These are phyloP conservation scores for Melanotaenia parkinsoni DNA, from an alignment of 2,797 vertebrate genomes.

Conservation along the genomic window DNA sequence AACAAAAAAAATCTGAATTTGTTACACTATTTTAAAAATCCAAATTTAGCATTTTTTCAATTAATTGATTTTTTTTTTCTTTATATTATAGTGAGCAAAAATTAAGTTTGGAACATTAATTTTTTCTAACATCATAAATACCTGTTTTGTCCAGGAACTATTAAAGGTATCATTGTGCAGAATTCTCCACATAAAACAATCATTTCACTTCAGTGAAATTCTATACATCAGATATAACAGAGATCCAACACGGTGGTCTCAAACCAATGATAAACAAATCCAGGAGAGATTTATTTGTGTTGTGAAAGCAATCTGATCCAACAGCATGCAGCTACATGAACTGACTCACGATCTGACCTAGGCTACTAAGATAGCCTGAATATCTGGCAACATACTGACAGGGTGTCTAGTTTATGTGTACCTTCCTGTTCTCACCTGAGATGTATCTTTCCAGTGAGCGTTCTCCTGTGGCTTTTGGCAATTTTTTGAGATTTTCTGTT, in stretches of 20 bases:
- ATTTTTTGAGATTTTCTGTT: conserved; percentile 1
- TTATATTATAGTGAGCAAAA: too few relatives aligned
- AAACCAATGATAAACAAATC: neutral
- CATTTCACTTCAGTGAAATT: neutral
- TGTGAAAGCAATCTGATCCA: conserved; percentile 4
- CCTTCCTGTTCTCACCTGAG: neutral
- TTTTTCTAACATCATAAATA: too few relatives aligned
- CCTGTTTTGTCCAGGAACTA: too few relatives aligned
- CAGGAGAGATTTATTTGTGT: neutral
- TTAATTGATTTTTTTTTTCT: too few relatives aligned
- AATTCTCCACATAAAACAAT: neutral
- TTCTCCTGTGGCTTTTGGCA: conserved; percentile 10
- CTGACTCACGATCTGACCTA: neutral
- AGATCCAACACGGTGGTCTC: neutral
- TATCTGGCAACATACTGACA: too few relatives aligned
- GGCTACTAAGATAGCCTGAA: neutral
- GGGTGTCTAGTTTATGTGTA: neutral
- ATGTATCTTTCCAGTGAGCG: neutral
- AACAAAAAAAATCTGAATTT: too few relatives aligned
- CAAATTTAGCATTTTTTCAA: too few relatives aligned
- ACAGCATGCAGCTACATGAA: neutral
- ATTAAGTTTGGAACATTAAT: too few relatives aligned
- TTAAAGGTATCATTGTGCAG: neutral
- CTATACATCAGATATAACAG: neutral
- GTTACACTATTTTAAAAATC: too few relatives aligned